Conservation (phyloP, 2,888 invertebrate genomes). For the Exocentrus adspersus region DNA sequence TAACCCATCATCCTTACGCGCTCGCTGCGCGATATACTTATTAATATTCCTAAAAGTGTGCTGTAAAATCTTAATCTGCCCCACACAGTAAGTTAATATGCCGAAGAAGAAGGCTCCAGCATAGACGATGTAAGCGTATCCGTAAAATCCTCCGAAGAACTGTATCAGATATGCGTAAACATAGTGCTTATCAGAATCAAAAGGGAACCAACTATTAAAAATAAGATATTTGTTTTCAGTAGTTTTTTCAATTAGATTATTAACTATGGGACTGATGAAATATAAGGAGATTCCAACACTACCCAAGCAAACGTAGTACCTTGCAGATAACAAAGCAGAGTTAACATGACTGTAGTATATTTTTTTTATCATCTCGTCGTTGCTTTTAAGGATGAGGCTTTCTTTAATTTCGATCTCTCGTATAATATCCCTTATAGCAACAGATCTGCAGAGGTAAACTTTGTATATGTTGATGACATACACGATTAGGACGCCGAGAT, state of each 20-base stretch:
- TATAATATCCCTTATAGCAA: slow-evolving; percentile 10
- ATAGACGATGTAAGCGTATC: slow-evolving; percentile 31
- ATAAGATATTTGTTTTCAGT: slow-evolving; percentile 38
- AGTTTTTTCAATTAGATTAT: slow-evolving; percentile 32
- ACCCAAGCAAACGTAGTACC: slow-evolving; percentile 38
- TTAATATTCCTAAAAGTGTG: slow-evolving; percentile 22
- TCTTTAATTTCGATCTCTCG: slow-evolving; percentile 28
- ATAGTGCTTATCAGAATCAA: slow-evolving; percentile 41
- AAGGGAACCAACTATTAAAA: slow-evolving; percentile 43
- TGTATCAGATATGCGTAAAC: slow-evolving; percentile 40
- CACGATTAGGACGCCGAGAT: slow-evolving; percentile 21
- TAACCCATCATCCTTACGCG: neutral
- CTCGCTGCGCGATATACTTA: slow-evolving; percentile 7
- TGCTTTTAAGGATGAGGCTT: slow-evolving; percentile 32
- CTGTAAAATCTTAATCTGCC: slow-evolving; percentile 30
- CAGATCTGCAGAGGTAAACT: slow-evolving; percentile 19
- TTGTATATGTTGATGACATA: slow-evolving; percentile 30
- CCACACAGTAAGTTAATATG: slow-evolving; percentile 27
- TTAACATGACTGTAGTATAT: slow-evolving; percentile 36
- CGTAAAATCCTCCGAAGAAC: slow-evolving; percentile 34
- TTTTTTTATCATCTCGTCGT: slow-evolving; percentile 33
- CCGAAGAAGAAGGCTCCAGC: slow-evolving; percentile 33
- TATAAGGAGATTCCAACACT: slow-evolving; percentile 34
- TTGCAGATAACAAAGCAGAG: slow-evolving; percentile 23
- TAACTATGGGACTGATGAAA: slow-evolving; percentile 36